These are phyloP conservation scores for Rotaria socialis DNA, from an alignment of 2,888 invertebrate genomes.

Conservation along the genomic window DNA sequence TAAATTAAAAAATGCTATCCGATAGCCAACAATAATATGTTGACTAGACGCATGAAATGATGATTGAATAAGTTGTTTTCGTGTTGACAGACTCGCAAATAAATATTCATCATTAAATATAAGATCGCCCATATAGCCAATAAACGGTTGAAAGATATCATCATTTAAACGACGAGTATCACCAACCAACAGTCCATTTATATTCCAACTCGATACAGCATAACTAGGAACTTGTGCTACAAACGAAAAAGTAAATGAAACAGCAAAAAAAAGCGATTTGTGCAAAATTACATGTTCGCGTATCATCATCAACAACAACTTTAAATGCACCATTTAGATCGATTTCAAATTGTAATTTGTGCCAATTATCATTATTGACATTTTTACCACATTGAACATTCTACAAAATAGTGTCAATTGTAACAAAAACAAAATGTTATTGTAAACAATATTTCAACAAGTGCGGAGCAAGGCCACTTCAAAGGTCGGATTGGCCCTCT, in stretches of 20 bases:
- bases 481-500: no score
- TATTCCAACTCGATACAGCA: constrained; percentile 5
- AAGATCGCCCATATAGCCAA: constrained; percentile 29
- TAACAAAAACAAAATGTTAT: no score
- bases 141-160: constrained; percentile 3
- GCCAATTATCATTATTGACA: constrained; percentile 22
- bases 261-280: neutral
- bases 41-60: neutral
- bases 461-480: no score
- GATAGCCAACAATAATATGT: constrained; percentile 8
- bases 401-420: neutral
- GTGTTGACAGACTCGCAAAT: neutral
- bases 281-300: neutral
- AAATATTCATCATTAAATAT: constrained; percentile 14
- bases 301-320: neutral
- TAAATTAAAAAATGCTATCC: constrained; percentile 30
- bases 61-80: constrained; percentile 19
- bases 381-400: neutral
- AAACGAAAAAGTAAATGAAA: neutral
- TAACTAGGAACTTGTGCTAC: neutral
- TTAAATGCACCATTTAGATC: neutral
- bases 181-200: constrained; percentile 9
- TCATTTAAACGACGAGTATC: constrained; percentile 24
- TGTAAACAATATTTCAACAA: no score
- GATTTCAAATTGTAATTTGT: constrained; percentile 21